A percentile compares a stretch with the other conserved stretches of the same genome.
Evolutionary conservation across 2,113 vertebrate genomes (phyloP).

Genomic region (Aspiorhynchus laticeps): DNA sequence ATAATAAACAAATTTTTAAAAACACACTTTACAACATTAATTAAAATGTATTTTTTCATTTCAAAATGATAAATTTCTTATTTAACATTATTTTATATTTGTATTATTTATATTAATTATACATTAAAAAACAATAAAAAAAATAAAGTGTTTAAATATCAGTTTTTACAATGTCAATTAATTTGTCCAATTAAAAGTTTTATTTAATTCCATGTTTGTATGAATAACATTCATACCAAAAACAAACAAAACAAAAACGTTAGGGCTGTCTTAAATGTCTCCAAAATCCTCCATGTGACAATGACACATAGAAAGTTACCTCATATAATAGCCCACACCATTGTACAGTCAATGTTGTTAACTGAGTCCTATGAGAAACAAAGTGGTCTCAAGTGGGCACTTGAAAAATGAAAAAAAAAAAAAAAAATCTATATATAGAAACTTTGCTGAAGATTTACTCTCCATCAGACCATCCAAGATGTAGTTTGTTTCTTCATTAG

Average conservation of each 20-base stretch:
- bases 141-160: background rate
- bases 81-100: too few relatives aligned
- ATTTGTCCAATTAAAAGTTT: background rate
- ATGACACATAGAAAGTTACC: background rate
- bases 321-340: background rate
- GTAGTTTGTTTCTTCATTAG: background rate
- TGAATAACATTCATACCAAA: background rate
- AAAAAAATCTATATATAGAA: too few relatives aligned
- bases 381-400: background rate
- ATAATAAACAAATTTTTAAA: too few relatives aligned
- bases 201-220: background rate
- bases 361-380: background rate
- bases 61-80: background rate
- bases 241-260: background rate
- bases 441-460: too few relatives aligned
- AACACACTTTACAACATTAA: too few relatives aligned
- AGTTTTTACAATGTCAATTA: background rate
- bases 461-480: background rate
- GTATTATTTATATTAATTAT: too few relatives aligned
- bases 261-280: background rate
- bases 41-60: too few relatives aligned
- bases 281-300: background rate
- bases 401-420: background rate
- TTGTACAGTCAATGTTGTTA: background rate
- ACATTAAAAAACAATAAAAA: too few relatives aligned